Base-by-base conservation (phyloP, 2,113 vertebrate genomes). In the Ammodytes dubius region DNA sequence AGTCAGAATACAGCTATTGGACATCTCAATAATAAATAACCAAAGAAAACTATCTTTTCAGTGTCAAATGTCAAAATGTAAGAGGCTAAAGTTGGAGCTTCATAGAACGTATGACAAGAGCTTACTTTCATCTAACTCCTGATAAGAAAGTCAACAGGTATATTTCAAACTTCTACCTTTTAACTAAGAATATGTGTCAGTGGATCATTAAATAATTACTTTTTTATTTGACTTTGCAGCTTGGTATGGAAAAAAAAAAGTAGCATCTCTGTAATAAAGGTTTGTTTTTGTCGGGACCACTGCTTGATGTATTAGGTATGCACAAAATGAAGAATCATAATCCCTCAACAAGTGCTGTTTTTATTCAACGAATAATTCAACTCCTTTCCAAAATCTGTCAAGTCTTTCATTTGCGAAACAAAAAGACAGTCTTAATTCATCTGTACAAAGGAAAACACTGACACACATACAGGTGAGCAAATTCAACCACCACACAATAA, bases 401-500 rank as follows among this genome's bases (percentile, higher is more conserved):
- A 65, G 11, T 58, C 7, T 27, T 27, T 27, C 43, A 64, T 57
- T 79, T 70, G 27, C 27, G 27, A 74, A 84, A 74, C 43, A 49
- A 59, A 79, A 74, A 63, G 6, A 83, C 37, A 67, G 59, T 47
- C 63, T 60, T 56, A 13, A 66, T 70, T 53, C 39, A 77, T 70
- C 61, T 45, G 52, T 37, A 64, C 56, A 79, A 73, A 66, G 19
- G 0, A 76, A 71, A 90, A 88, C 84, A 87, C 45, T 14, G 64
- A 78, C 79, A 88, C 69, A 53, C 65, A 71, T 27, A 82, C 68
- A 83, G 69, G 70, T 84, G 82, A 83, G 67, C 79, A 77, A 68
- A 74, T 70, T 61, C 35, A 85, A 86, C 17, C 83, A 82, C 63
- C 75, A 75, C 57, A 87, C 43, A 73, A 52, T n/a, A 82, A 87